Conservation (phyloP, 2,113 vertebrate species). For the Ameiurus melas region DNA sequence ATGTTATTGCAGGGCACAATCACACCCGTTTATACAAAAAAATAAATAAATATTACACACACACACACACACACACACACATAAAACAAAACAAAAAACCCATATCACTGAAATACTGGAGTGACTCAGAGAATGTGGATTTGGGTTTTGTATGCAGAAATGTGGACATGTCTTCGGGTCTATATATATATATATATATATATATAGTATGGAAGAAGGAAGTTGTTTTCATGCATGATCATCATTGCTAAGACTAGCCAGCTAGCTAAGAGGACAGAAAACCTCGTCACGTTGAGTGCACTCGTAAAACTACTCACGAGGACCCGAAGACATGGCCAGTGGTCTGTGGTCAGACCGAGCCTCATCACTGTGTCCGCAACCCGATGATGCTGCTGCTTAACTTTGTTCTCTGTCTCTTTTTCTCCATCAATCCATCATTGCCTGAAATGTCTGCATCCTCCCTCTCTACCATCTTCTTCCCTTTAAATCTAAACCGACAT, state of each 20-base stretch:
- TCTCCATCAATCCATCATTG: conserved; percentile 56
- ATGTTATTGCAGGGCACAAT: too few species aligned
- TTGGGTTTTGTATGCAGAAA: not conserved
- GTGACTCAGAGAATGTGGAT: not conserved
- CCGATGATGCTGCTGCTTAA: conserved; percentile 56
- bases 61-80: too few species aligned
- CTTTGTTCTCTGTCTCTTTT: conserved; percentile 73
- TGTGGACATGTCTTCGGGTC: not conserved
- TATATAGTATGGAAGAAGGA: not conserved
- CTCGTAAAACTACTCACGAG: not conserved
- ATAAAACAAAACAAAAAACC: too few species aligned
- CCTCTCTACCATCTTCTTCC: conserved; percentile 57
- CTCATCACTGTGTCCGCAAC: not conserved
- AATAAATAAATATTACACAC: too few species aligned
- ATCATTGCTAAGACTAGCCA: not conserved
- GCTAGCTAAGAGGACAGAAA: not conserved
- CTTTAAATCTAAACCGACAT: conserved; percentile 9
- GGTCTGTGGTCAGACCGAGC: not conserved
- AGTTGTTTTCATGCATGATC: not conserved
- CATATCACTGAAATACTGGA: not conserved
- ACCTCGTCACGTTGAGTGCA: not conserved
- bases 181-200: not conserved
- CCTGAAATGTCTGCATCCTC: conserved; percentile 55
- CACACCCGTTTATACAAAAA: too few species aligned
- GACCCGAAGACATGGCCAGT: not conserved